phyloP scores from a whole-genome alignment of 2,113 vertebrate genomes.

The Thunnus maccoyii region DNA sequence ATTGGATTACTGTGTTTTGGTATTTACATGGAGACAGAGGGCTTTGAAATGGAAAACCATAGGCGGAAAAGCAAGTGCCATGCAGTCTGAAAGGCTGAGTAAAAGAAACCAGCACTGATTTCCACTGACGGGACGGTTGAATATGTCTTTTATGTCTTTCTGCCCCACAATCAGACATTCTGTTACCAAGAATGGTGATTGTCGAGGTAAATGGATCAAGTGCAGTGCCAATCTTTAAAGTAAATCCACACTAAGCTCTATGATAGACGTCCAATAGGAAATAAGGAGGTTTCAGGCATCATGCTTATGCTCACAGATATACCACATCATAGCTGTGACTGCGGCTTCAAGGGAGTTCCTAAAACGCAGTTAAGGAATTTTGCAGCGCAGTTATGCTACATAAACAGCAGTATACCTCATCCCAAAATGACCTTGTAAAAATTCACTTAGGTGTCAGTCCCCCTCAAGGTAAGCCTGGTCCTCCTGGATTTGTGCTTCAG shows the following conservation, averaged over 20 bases:
- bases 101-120: slow-evolving; percentile 80
- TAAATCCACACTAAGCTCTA: slow-evolving; percentile 65
- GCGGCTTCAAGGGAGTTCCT: slow-evolving; percentile 43
- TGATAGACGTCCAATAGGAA: slow-evolving; percentile 58
- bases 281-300: slow-evolving; percentile 52
- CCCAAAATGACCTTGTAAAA: slow-evolving; percentile 71
- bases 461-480: slow-evolving; percentile 50
- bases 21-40: slow-evolving; percentile 84
- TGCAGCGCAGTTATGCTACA: slow-evolving; percentile 58
- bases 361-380: slow-evolving; percentile 58
- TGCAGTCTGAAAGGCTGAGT: slow-evolving; percentile 80
- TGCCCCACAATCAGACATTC: slow-evolving; percentile 73
- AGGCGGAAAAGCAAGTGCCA: slow-evolving; percentile 82
- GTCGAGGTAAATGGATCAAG: slow-evolving; percentile 74
- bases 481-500: slow-evolving; percentile 48
- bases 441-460: slow-evolving; percentile 61
- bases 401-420: slow-evolving; percentile 58
- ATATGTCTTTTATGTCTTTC: slow-evolving; percentile 74
- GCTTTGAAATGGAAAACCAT: slow-evolving; percentile 86
- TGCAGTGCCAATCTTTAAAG: slow-evolving; percentile 68
- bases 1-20: slow-evolving; percentile 86
- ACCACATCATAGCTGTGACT: slow-evolving; percentile 56
- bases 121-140: slow-evolving; percentile 75
- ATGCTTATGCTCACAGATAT: slow-evolving; percentile 30
- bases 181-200: slow-evolving; percentile 59